Conservation (phyloP, 2,797 vertebrate species). For the Propithecus perrieri region DNA sequence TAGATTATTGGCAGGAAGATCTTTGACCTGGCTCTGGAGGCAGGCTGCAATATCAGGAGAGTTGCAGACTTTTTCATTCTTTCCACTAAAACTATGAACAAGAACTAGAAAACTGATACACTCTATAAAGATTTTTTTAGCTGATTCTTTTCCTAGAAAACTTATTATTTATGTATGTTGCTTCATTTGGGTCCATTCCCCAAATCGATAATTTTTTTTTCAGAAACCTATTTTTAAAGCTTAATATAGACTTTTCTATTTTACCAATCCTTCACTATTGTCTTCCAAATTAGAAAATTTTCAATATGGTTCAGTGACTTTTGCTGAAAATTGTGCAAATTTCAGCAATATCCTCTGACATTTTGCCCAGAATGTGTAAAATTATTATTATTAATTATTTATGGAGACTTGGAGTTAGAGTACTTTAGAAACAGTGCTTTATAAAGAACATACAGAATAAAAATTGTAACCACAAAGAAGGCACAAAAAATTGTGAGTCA, state of each 20-base stretch:
- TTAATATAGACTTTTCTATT: background rate
- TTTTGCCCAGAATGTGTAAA: background rate
- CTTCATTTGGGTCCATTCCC: background rate
- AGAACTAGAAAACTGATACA: background rate
- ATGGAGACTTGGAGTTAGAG: background rate
- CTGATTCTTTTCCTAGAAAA: background rate
- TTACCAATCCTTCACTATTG: background rate
- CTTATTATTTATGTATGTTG: background rate
- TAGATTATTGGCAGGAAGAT: background rate
- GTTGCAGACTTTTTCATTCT: background rate
- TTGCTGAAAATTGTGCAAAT: constrained; percentile 27
- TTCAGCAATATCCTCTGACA: constrained; percentile 18
- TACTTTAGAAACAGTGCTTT: background rate
- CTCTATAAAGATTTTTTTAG: background rate
- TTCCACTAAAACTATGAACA: background rate
- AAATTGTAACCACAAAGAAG: background rate
- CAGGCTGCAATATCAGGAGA: fast-evolving
- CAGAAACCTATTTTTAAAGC: background rate
- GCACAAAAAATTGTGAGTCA: background rate
- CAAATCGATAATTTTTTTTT: background rate
- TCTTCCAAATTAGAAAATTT: constrained; percentile 7
- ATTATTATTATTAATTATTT: constrained; percentile 52
- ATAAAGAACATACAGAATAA: background rate
- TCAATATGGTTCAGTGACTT: constrained; percentile 5
- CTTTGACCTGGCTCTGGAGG: background rate